Base-by-base conservation (phyloP, 2,888 invertebrate species). In the Andrena fulva region DNA sequence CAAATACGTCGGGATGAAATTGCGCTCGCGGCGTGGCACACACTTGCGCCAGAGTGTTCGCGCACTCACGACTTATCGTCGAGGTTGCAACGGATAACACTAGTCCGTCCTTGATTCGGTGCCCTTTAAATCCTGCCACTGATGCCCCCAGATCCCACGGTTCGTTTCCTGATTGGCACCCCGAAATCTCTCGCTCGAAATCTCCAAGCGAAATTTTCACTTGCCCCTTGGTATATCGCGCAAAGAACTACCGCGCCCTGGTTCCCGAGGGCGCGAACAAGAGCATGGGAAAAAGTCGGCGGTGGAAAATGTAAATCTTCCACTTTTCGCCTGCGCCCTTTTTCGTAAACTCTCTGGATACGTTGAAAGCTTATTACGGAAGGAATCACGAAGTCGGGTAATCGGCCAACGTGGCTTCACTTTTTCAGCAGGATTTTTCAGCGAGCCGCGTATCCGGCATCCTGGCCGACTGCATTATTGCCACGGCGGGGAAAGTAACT, bases 121-220 rank as follows among this genome's bases (percentile, higher is more conserved):
- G 35, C 52, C 16, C 35, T 74, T 83, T 71, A 63, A 79, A 68
- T 54, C 63, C 33, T 35, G 33, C 20, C 70, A 27, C 54, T 68
- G 71, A 48, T 78, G 72, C 56, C 50, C 73, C 20, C 33, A 29
- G 42, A 75, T 82, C 67, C 59, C 71, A 74, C 24, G 52, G 50
- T 72, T 75, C 52, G 68, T 56, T 76, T 68, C 52, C 63, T 62
- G 20, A 27, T 56, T 59, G 48, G 27, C 42, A 5, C 16, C 50
- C 8, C 8, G 20, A 52, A 67, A 71, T 59, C 56, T 24, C 2
- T 42, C 8, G 20, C 35, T 73, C 12, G 2, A 31, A 29, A 48
- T n/a, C 50, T 50, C 50, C 62, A 3, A 0, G 27, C 16, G n/a
- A 60, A 33, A 62, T 62, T 50, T 20, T 31, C 12, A 64, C 6